Percentiles rank a stretch among this genome's conserved stretches.
Evolutionary conservation across 1,140 invertebrate genomes (phyloP).

Genomic region (Antheraea mylitta): DNA sequence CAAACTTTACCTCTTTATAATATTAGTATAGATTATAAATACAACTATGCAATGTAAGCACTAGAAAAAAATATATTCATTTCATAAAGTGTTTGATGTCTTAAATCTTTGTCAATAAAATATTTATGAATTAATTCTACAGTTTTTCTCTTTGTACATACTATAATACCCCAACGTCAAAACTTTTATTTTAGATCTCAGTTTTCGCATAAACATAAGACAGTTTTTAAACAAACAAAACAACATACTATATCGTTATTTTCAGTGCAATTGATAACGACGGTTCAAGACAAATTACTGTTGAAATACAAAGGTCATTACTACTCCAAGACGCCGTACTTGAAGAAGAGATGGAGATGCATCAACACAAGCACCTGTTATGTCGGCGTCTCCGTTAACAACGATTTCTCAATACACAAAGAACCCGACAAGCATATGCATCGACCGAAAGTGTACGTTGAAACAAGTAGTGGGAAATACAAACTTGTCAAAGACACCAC

Average conservation of each 20-base stretch:
- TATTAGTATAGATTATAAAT: too few relatives aligned
- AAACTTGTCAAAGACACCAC: slow-evolving; percentile 16
- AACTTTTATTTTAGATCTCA: too few relatives aligned
- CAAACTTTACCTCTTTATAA: too few relatives aligned
- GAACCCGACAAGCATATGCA: slow-evolving; percentile 25
- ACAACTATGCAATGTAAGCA: too few relatives aligned
- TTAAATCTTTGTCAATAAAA: too few relatives aligned
- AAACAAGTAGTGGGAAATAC: slow-evolving; percentile 23
- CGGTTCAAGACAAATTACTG: slow-evolving; percentile 24
- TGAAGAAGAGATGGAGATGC: slow-evolving; percentile 29
- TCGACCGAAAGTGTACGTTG: slow-evolving; percentile 18
- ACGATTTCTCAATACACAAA: slow-evolving; percentile 23
- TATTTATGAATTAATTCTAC: too few relatives aligned
- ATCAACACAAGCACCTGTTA: slow-evolving; percentile 31
- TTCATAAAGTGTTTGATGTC: too few relatives aligned
- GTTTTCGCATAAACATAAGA: not conserved
- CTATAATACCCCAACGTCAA: too few relatives aligned
- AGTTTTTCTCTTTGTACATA: too few relatives aligned
- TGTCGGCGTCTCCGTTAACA: slow-evolving; percentile 21
- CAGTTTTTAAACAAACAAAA: not conserved
- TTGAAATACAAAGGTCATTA: slow-evolving; percentile 30
- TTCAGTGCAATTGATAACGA: slow-evolving; percentile 31
- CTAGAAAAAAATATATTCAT: too few relatives aligned
- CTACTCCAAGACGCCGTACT: slow-evolving; percentile 28
- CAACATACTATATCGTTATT: slow-evolving; percentile 12